phyloP scores from a whole-genome alignment of 2,797 vertebrate genomes.

The Sebastes trivittatus region DNA sequence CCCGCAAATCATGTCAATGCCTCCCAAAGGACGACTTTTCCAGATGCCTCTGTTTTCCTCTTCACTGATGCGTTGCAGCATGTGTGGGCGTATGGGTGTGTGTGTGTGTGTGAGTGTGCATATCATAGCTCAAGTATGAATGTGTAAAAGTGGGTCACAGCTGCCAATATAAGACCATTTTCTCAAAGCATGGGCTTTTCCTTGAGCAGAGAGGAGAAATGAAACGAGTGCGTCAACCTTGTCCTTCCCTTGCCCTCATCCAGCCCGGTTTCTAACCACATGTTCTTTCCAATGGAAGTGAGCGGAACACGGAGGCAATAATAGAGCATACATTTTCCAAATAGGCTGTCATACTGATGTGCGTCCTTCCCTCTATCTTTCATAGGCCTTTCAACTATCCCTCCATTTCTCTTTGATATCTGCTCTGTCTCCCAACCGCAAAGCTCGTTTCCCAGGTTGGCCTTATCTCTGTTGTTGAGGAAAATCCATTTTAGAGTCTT shows the following conservation, averaged over 20 bases:
- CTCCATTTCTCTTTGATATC: slow-evolving; percentile 48
- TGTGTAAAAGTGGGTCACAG: slow-evolving; percentile 82
- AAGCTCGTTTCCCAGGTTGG: slow-evolving; percentile 32
- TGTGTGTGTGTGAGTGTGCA: slow-evolving; percentile 8
- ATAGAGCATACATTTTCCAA: slow-evolving; percentile 59
- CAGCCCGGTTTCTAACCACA: neutral
- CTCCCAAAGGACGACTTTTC: slow-evolving; percentile 77
- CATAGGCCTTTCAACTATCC: slow-evolving; percentile 27
- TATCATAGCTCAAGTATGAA: slow-evolving; percentile 57
- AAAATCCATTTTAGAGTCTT: slow-evolving; percentile 48
- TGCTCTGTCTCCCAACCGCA: slow-evolving; percentile 20
- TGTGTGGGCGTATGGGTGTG: slow-evolving; percentile 38
- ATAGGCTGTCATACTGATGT: slow-evolving; percentile 49
- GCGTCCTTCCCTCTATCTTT: slow-evolving; percentile 36
- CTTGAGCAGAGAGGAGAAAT: slow-evolving; percentile 53
- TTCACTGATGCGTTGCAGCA: slow-evolving; percentile 65
- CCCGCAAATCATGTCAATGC: slow-evolving; percentile 74
- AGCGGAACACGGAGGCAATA: slow-evolving; percentile 16
- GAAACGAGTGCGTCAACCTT: slow-evolving; percentile 48
- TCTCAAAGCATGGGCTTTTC: slow-evolving; percentile 53
- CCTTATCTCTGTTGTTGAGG: slow-evolving; percentile 44
- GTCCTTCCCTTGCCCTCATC: slow-evolving; percentile 27
- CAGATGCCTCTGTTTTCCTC: slow-evolving; percentile 84
- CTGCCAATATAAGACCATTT: slow-evolving; percentile 70
- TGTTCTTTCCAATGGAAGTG: neutral